A percentile compares a stretch with the other conserved stretches of the same genome.
Evolutionary conservation across 2,888 invertebrate species (phyloP).

Genomic region (Brachylomia viminalis): DNA sequence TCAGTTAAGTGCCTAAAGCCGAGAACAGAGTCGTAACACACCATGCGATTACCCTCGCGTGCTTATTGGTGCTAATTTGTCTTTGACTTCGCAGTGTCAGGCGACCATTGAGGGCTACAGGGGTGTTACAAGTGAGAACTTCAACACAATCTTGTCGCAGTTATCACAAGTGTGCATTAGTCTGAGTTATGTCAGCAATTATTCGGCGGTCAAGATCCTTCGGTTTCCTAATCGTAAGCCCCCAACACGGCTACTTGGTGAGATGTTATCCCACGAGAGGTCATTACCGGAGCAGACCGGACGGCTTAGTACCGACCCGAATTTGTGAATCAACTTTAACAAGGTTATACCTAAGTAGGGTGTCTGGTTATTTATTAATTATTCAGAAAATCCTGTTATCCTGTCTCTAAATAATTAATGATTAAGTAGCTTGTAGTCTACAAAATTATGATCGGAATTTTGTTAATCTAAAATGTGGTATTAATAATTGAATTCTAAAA

Average conservation of each 20-base stretch:
- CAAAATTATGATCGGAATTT: constrained; percentile 46
- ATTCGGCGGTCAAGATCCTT: constrained; percentile 56
- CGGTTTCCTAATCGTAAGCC: constrained; percentile 59
- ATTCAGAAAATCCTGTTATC: constrained; percentile 14
- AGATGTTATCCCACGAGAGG: constrained; percentile 61
- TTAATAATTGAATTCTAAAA: constrained; percentile 36
- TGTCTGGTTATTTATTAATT: constrained; percentile 34
- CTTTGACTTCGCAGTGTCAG: neutral
- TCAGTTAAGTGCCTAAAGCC: constrained; percentile 25
- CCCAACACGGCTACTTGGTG: constrained; percentile 24
- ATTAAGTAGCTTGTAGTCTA: constrained; percentile 9
- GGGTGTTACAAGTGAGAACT: constrained; percentile 25
- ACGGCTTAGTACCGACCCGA: constrained; percentile 22
- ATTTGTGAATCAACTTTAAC: constrained; percentile 38
- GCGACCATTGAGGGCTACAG: neutral
- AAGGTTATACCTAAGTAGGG: constrained; percentile 17
- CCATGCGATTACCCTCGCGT: constrained; percentile 23
- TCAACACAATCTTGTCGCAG: constrained; percentile 25
- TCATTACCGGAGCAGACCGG: constrained; percentile 61
- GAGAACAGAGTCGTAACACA: constrained; percentile 31
- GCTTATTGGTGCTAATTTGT: constrained; percentile 10
- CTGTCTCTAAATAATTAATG: constrained; percentile 34
- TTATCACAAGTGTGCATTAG: constrained; percentile 60
- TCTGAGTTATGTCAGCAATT: constrained; percentile 63
- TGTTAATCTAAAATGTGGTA: constrained; percentile 24